Evolutionary conservation across 2,797 vertebrate species (phyloP), one percentile per base, ranked within the genome.

Genomic region (Dicrostonyx torquatus): DNA sequence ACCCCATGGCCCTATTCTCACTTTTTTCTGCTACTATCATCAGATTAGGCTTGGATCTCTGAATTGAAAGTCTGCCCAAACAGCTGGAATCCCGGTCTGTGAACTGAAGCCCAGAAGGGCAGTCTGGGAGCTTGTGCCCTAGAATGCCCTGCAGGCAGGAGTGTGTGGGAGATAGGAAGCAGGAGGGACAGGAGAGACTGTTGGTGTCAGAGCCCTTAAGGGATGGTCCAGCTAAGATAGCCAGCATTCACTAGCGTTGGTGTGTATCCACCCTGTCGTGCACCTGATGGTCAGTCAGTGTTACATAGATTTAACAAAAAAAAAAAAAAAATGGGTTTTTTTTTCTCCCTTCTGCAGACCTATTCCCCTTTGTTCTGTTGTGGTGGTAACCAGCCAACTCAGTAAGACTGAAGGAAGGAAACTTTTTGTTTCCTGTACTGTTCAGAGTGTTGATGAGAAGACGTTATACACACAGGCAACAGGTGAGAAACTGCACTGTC

Each of bases 321-420:
- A 48, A 53, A 53, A 53, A 55, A 55, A 55, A 58, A 58, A 58
- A 62, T 34, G 29, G 66, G 70, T 60, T 45, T n/a, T 48, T 55
- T 43, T 8, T 24, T 93, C 37, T 95, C 87, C 9, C 12, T 48
- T 68, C 55, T 72, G 17, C 94, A 99, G 99, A 82, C 98, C 99
- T 66, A 96, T 99, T 87, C 98, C 98, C 0, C 97, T 99, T 96
- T 98, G 98, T 86, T 98, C 97, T 79, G 98, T 98, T 1, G 98
- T 99, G 94, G 75, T 99, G 58, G 80, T 99, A 48, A 98, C 98
- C 60, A 96, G 98, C 82, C 92, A 93, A 64, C 10, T 99, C 96
- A 98, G 99, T 68, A 98, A 97, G 84, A 89, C 92, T 2, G 99
- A 99, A 95, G 98, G 98, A 70, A 98, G 98, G 92, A 99, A 99